These are phyloP conservation scores for Yponomeuta malinellus DNA, from an alignment of 2,888 invertebrate species.

Conservation along the genomic window DNA sequence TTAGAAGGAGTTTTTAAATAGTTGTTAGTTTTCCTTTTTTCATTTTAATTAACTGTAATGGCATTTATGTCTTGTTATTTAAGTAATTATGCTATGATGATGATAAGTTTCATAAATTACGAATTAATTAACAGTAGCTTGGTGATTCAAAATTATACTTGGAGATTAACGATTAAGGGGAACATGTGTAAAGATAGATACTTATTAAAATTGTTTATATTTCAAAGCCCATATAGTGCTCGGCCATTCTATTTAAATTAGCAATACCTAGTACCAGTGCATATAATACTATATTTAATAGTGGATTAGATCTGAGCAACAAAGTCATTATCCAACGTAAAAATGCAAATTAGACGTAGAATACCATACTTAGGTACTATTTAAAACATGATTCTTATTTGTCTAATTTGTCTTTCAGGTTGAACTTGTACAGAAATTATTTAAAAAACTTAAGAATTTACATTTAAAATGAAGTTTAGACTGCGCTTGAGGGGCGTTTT, in stretches of 20 bases:
- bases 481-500: no score
- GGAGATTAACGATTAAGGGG: neutral
- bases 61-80: conserved; percentile 7
- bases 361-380: neutral
- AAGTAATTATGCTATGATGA: conserved; percentile 5
- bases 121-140: neutral
- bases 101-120: conserved; percentile 13
- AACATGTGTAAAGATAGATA: neutral
- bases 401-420: no score
- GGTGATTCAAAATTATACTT: neutral
- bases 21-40: conserved; percentile 61
- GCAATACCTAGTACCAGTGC: neutral
- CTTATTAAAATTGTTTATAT: neutral
- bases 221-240: neutral
- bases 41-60: conserved; percentile 40
- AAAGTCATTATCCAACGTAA: neutral
- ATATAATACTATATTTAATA: neutral
- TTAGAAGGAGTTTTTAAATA: conserved; percentile 61
- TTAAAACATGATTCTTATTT: no score
- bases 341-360: neutral
- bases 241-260: neutral
- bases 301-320: neutral
- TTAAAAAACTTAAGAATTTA: no score
- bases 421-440: no score
- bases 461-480: no score